Base-by-base conservation (phyloP, 35 echinoderm and acorn worm species). In the Chiridota heheva region DNA sequence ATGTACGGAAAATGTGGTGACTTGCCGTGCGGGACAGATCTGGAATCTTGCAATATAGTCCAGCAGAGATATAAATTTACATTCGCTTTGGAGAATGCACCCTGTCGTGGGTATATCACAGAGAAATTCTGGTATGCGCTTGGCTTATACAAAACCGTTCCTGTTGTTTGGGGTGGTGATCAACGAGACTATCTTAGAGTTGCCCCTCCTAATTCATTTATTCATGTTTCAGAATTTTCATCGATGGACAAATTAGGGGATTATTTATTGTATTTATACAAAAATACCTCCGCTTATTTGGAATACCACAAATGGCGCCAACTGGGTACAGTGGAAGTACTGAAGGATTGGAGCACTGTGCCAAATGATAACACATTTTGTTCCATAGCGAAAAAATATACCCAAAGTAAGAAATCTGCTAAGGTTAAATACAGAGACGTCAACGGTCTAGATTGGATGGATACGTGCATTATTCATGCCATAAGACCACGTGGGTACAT, bases 1-100 rank as follows among this genome's bases (percentile, higher is more conserved):
- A 82, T 67, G 22, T 82, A 28, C 36, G 60, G 79, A 2, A 82
- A 69, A 82, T 82, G 79, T 69, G 79, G 79, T 27, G 34, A 15
- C 16, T 28, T 69, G 2, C 29, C 18, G 35, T 82, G 79, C 47
- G 24, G 27, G 13, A 35, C 36, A 35, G 68, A 65, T 13, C 48
- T 22, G 48, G 48, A 53, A 13, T 12, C 48, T 40, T 82, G 79
- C 49, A 30, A 2, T 8, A 34, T 46, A 0, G 44, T 69, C 32
- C 35, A 67, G 29, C 65, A 69, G 40, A 59, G 44, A 56, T 82
- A 82, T 24, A 82, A 82, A 49, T 82, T 82, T 39, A 25, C 51
- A 32, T 55, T 82, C 20, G 79, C 79, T 2, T 56, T 82, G 49
- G 79, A 82, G 49, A 82, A 82, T 44, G 41, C 79, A 12, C 60